Base-by-base conservation (phyloP, 2,797 vertebrate species). In the Fistularia tabacaria region DNA sequence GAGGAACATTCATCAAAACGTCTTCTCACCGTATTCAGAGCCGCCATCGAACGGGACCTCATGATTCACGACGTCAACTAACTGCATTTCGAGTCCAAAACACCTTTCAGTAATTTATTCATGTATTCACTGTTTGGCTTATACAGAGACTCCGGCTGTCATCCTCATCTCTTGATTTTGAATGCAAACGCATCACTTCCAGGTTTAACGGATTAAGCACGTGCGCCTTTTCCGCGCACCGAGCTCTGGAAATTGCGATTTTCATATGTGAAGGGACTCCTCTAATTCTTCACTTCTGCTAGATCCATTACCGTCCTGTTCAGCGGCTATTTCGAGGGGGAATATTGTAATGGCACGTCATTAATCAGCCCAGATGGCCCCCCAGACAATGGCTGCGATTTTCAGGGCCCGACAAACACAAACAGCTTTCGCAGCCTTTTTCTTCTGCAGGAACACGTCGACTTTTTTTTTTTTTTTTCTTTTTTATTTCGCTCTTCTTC, bases 311-410 rank as follows among this genome's bases (percentile, higher is more conserved):
- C 57, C 70, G 67, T 49, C 40, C 49, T 64, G 57, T 77, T 82
- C 74, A 74, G 59, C 10, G 54, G 61, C 65, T 59, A 69, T 77
- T 81, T 62, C 75, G 66, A 8, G 50, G 38, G 51, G 59, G 67
- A 77, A 74, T 64, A 76, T 73, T 77, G 64, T 76, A 64, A 79
- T 60, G 13, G 55, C 4, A 4, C 57, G 74, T 74, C 68, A 71
- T 81, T 79, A 64, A 74, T 85, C 74, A 81, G 71, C 48, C 39
- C 8, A 49, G 53, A 72, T 72, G 67, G 59, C 59, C 73, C 53
- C 52, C 66, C 63, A 68, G 56, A 81, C 75, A 68, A 64, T 65
- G 66, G 62, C 25, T 25, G 25, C 25, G 25, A 25, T 25, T 71
- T 71, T 51, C 57, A 59, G 62, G 56, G 68, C 39, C 53, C 47